Conservation (phyloP, 2,888 invertebrate genomes). For the Drosophila limbata region DNA sequence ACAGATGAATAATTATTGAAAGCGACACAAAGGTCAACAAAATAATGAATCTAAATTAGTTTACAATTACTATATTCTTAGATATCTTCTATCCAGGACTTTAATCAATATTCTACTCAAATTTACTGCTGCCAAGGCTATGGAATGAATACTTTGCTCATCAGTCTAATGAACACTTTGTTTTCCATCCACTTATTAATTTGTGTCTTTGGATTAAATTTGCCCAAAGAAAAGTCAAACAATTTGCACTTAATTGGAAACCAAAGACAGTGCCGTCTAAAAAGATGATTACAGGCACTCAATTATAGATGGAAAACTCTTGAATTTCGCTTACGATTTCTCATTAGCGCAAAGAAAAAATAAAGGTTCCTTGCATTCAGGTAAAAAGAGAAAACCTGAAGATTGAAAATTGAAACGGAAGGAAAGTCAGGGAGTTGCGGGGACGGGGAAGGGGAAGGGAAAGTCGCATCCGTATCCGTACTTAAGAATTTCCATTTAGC, state of each 20-base stretch:
- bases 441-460: constrained; percentile 2
- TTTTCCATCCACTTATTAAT: constrained; percentile 22
- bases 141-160: background rate
- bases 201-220: constrained; percentile 16
- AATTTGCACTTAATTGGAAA: constrained; percentile 64
- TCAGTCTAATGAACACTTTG: constrained; percentile 5
- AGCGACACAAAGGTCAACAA: background rate
- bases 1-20: background rate
- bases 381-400: background rate
- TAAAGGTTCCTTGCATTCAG: constrained; percentile 25
- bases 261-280: constrained; percentile 38
- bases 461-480: constrained; percentile 44
- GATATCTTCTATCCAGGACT: background rate
- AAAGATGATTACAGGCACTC: constrained; percentile 12
- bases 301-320: constrained; percentile 22
- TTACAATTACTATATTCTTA: background rate
- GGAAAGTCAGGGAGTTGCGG: background rate
- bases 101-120: background rate
- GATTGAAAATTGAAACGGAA: constrained; percentile 20
- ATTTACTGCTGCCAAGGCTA: background rate
- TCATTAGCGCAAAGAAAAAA: constrained; percentile 31
- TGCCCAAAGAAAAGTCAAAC: constrained; percentile 18
- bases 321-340: constrained; percentile 24
- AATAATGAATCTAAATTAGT: background rate
- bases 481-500: constrained; percentile 56